Base-by-base conservation (phyloP, 2,888 invertebrate genomes). In the Euclidia mi region DNA sequence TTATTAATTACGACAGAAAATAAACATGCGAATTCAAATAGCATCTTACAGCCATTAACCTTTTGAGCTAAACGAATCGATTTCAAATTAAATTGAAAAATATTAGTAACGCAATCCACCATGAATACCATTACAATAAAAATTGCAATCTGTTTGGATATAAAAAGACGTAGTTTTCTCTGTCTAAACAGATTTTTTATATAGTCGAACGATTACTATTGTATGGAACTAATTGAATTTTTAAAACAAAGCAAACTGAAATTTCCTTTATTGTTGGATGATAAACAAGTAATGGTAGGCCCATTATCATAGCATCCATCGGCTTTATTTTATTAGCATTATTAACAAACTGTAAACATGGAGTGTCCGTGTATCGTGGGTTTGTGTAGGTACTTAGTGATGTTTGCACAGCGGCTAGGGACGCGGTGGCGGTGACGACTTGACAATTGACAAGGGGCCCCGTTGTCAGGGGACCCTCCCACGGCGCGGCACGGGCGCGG, bases 391-490 rank as follows among this genome's bases (percentile, higher is more conserved):
- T 75, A 65, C 56, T 60, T 53, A 70, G 48, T 57, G 34, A 57
- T 70, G 67, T 70, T 69, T 67, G 56, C 38, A 52, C 56, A 37
- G 40, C 45, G 62, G 61, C 61, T 48, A 60, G 65, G 74, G 66
- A 61, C 59, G 64, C 52, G 51, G 34, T 9, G 32, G 3, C 11
- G 11, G 7, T 0, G 1, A 2, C 59, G 64, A 52, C 56, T n/a
- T 2, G 9, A 7, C 29, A 10, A 29, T 10, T 51, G 52, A 31
- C 56, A 60, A 60, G 65, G 60, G 63, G 65, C 58, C 59, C 68
- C 59, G 61, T 75, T 71, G 73, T 59, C 62, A 69, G 42, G 71
- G 66, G 78, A 76, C 61, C 64, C 66, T 72, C 78, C 78, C 78
- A 71, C 70, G 59, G 65, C 56, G 61, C 53, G 56, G 32, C 17